These are phyloP conservation scores for Halcyon badia DNA, from an alignment of 2,797 vertebrate species.

Conservation along the genomic window DNA sequence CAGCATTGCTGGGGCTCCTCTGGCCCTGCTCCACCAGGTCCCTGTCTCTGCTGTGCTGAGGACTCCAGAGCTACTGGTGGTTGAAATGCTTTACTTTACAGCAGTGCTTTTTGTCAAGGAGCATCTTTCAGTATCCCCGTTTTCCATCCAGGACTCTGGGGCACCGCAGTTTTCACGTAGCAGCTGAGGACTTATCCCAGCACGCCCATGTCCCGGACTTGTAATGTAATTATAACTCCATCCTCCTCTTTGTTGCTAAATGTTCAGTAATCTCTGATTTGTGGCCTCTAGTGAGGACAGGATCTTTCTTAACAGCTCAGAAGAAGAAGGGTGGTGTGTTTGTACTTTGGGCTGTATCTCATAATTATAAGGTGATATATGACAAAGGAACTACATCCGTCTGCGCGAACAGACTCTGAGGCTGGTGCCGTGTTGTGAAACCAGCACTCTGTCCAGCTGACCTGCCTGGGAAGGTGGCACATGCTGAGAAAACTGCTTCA, in stretches of 20 bases:
- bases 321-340: constrained; percentile 2
- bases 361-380: constrained; percentile 49
- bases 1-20: background rate
- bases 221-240: background rate
- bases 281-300: background rate
- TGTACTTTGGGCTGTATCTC: constrained; percentile 21
- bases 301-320: constrained; percentile 41
- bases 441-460: background rate
- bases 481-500: background rate
- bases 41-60: background rate
- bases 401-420: background rate
- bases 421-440: background rate
- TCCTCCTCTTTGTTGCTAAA: background rate
- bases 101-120: background rate
- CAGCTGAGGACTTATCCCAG: background rate
- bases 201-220: background rate
- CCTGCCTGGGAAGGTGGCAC: background rate
- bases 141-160: background rate
- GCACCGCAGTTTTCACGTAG: background rate
- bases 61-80: background rate
- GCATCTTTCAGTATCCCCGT: fast-evolving
- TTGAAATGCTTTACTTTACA: background rate
- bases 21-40: background rate
- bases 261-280: background rate
- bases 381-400: background rate